Percentiles rank a stretch among this genome's conserved stretches.
phyloP scores from a whole-genome alignment of 2,113 vertebrate species.

The Columba janthina region DNA sequence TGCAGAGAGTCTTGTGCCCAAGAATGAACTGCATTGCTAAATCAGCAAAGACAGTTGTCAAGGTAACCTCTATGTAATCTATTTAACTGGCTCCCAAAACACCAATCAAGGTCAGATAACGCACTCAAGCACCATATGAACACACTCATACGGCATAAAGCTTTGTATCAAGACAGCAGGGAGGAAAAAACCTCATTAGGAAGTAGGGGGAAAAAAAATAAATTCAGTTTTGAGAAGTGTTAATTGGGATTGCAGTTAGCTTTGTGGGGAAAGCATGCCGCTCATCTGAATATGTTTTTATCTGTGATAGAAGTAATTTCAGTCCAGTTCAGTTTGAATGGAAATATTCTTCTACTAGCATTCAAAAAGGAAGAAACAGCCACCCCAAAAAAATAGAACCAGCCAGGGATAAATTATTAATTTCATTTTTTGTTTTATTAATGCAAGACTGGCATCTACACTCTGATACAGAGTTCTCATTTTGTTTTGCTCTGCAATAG shows the following conservation, averaged over 20 bases:
- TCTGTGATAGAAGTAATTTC: slow-evolving; percentile 44
- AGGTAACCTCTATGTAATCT: slow-evolving; percentile 93
- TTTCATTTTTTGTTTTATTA: slow-evolving; percentile 76
- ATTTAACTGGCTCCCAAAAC: slow-evolving; percentile 90
- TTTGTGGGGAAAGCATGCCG: slow-evolving; percentile 43
- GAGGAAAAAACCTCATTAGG: slow-evolving; percentile 87
- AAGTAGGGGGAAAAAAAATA: slow-evolving; percentile 75
- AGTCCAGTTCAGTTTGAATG: slow-evolving; percentile 47
- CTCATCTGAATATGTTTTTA: slow-evolving; percentile 55
- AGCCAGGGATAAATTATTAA: slow-evolving; percentile 70
- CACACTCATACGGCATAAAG: slow-evolving; percentile 82
- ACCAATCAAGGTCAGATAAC: slow-evolving; percentile 91
- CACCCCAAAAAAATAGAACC: slow-evolving; percentile 55
- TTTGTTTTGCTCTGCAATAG: slow-evolving; percentile 39
- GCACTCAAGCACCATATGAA: slow-evolving; percentile 82
- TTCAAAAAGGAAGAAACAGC: background rate
- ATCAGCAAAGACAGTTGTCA: slow-evolving; percentile 95
- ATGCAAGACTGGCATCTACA: slow-evolving; percentile 60
- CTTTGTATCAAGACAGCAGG: slow-evolving; percentile 86
- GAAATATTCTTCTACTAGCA: slow-evolving; percentile 22
- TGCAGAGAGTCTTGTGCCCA: slow-evolving; percentile 83
- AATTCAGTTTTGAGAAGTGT: slow-evolving; percentile 84
- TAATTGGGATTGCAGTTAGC: slow-evolving; percentile 79
- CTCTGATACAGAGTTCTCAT: slow-evolving; percentile 15
- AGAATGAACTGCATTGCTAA: slow-evolving; percentile 90